phyloP scores from a whole-genome alignment of 2,888 invertebrate genomes.

The Apocheima hispidaria region DNA sequence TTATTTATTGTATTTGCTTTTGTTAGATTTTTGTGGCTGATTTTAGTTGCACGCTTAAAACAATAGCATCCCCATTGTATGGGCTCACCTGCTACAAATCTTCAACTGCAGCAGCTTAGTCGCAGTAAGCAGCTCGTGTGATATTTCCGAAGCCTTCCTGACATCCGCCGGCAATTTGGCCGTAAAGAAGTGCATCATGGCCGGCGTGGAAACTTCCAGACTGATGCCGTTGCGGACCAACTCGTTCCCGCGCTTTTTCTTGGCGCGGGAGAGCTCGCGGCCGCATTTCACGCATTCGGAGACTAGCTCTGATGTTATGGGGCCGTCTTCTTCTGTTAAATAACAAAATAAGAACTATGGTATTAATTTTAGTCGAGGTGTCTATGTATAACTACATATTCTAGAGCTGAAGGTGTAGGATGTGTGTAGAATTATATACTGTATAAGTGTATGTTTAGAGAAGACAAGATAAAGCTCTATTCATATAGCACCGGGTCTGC shows the following conservation, averaged over 20 bases:
- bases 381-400: too few species aligned
- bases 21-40: too few species aligned
- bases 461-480: too few species aligned
- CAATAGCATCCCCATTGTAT: too few species aligned
- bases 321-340: constrained; percentile 77
- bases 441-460: too few species aligned
- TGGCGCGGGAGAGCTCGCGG: constrained; percentile 68
- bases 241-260: constrained; percentile 66
- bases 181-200: constrained; percentile 75
- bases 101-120: constrained; percentile 79
- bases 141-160: constrained; percentile 67
- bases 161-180: constrained; percentile 62
- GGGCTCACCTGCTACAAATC: constrained; percentile 63
- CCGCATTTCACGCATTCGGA: constrained; percentile 71
- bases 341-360: neutral
- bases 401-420: too few species aligned
- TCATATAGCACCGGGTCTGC: too few species aligned
- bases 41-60: too few species aligned
- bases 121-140: constrained; percentile 74
- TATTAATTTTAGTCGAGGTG: too few species aligned
- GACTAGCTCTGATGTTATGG: constrained; percentile 85
- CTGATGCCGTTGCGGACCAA: constrained; percentile 69
- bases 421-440: too few species aligned
- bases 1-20: too few species aligned
- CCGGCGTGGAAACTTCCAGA: constrained; percentile 66